Base-by-base conservation (phyloP, 1,140 invertebrate species). In the Triops longicaudatus region DNA sequence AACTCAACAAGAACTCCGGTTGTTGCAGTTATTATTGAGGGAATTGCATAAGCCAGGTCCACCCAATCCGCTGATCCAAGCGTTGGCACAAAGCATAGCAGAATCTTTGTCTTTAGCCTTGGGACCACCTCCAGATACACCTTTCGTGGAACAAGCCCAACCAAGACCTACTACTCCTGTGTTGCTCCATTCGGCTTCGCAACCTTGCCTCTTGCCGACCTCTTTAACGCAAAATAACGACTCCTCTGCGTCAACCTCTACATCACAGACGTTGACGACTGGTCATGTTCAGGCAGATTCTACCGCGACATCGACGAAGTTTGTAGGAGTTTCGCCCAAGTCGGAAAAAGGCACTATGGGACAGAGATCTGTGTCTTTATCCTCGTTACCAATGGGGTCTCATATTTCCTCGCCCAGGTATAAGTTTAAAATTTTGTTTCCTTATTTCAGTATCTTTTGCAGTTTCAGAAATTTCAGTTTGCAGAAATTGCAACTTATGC, bases 51-150 rank as follows among this genome's bases (percentile, higher is more conserved):
- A 44, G 17, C 78, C 74, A 5, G 74, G 74, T 28, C 74, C 63
- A 31, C 76, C 76, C 17, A 77, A 77, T 77, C 76, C 76, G 4
- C 43, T 77, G 2, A 77, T 77, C 42, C 63, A 73, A 44, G 76
- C 76, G 10, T 44, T 77, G 71, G 73, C 76, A 7, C 76, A 77
- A 10, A 73, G 72, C 26, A 72, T 77, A 26, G 73, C 73, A 72
- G 76, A 77, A 72, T 77, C 76, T 28, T 26, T 77, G 76, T 72
- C 76, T 10, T 42, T 77, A 43, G 73, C 76, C 14, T 26, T 77
- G 28, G 73, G 42, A 44, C 31, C 73, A 14, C 27, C 75, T 10
- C 44, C 28, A 17, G 41, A 76, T 17, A n/a, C 50, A 0, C 50
- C 50, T 63, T 63, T 63, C 14, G 50, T 17, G 7, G 50, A 63